Evolutionary conservation across 2,113 vertebrate genomes (phyloP).

Genomic region (Melanerpes formicivorus): DNA sequence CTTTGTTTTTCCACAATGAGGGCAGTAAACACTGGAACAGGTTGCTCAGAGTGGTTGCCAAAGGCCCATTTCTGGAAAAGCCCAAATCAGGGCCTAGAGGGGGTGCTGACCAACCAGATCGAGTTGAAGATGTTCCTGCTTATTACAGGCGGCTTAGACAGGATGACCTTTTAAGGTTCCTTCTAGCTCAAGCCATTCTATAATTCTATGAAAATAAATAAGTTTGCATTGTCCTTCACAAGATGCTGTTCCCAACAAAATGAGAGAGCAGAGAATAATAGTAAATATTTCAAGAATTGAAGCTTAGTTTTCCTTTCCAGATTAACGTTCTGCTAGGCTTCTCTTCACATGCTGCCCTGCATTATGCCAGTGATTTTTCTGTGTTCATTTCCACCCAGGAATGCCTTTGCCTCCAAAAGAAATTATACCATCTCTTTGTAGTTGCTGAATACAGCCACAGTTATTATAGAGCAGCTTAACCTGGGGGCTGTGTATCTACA

Average conservation of each 20-base stretch:
- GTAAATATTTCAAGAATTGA: neutral
- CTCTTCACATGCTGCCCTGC: neutral
- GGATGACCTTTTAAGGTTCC: neutral
- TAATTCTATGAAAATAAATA: neutral
- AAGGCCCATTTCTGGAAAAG: neutral
- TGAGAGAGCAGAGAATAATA: neutral
- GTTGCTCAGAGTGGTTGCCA: neutral
- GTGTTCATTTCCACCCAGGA: neutral
- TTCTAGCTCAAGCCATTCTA: neutral
- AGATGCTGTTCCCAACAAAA: neutral
- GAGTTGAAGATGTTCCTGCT: neutral
- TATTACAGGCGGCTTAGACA: neutral
- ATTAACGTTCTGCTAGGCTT: neutral
- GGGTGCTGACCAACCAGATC: neutral
- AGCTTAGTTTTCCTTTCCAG: slow-evolving; percentile 20
- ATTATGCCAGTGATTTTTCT: neutral
- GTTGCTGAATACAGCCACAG: slow-evolving; percentile 13
- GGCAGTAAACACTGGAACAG: neutral
- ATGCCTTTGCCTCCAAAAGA: slow-evolving; percentile 25
- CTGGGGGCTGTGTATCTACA: neutral
- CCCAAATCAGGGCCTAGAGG: fast-evolving
- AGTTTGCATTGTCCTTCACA: neutral
- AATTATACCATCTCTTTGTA: slow-evolving; percentile 27
- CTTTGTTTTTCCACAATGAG: neutral
- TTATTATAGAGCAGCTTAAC: slow-evolving; percentile 39